Conservation (phyloP, 1,140 invertebrate genomes). For the Bombus confusus region DNA sequence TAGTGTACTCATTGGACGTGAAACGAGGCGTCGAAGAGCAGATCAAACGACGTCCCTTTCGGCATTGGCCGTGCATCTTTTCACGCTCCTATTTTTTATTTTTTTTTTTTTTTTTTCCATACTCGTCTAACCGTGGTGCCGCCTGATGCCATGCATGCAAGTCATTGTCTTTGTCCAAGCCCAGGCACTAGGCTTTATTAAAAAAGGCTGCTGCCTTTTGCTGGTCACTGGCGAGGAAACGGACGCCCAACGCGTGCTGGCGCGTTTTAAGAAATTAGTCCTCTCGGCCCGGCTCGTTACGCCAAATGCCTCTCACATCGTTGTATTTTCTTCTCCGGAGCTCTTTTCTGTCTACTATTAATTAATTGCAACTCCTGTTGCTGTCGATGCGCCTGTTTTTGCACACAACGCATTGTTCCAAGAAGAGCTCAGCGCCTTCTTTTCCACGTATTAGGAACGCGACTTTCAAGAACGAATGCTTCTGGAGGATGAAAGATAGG, state of each 20-base stretch:
- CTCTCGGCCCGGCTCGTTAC: conserved; percentile 52
- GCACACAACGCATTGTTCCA: neutral
- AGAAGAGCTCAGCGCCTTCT: neutral
- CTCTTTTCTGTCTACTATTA: conserved; percentile 9
- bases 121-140: conserved; percentile 39
- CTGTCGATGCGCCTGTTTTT: neutral
- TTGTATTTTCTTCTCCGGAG: neutral
- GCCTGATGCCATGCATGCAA: conserved; percentile 13
- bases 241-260: conserved; percentile 57
- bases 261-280: conserved; percentile 80
- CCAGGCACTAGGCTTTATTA: conserved; percentile 79
- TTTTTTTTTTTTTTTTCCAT: neutral
- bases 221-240: conserved; percentile 75
- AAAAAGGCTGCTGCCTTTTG: conserved; percentile 68
- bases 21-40: neutral
- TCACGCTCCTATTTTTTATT: neutral
- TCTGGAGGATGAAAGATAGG: neutral
- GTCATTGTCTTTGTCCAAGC: conserved; percentile 64
- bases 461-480: neutral
- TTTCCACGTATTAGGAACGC: neutral
- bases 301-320: conserved; percentile 26
- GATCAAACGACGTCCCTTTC: conserved; percentile 32
- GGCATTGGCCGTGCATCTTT: conserved; percentile 36
- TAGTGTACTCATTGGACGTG: neutral
- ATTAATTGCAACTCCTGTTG: conserved; percentile 41